Evolutionary conservation across 2,113 vertebrate genomes (phyloP).

Genomic region (Tyto alba): DNA sequence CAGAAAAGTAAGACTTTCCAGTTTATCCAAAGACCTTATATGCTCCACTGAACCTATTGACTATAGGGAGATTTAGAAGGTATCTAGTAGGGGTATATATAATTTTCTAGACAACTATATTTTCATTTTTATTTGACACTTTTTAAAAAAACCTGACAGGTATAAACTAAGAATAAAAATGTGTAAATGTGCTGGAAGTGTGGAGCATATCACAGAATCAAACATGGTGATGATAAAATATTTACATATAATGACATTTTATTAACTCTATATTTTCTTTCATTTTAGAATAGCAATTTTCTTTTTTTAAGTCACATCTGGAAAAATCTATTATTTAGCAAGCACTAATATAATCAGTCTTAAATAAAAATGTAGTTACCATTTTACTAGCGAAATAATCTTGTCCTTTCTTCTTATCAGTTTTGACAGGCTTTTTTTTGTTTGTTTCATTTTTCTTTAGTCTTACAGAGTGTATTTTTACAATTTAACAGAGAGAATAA

Average conservation of each 20-base stretch:
- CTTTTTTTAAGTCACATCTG: neutral
- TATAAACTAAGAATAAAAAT: neutral
- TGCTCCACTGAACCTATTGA: neutral
- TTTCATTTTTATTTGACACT: neutral
- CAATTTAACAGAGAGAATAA: neutral
- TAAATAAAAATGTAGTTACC: neutral
- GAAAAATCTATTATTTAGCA: neutral
- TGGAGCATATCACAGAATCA: neutral
- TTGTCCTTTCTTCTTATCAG: neutral
- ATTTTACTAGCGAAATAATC: neutral
- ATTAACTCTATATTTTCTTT: neutral
- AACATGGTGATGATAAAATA: neutral
- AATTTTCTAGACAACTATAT: neutral
- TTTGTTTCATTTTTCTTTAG: neutral
- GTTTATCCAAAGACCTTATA: neutral
- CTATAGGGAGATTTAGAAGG: neutral
- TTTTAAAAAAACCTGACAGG: neutral
- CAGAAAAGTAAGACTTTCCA: neutral
- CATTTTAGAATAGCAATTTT: neutral
- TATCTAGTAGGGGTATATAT: too few species aligned
- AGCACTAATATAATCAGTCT: neutral
- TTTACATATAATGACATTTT: neutral
- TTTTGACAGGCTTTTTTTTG: neutral
- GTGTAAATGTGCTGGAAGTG: neutral
- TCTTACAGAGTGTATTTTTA: neutral